Base-by-base conservation (phyloP, 2,797 vertebrate species). In the Urosaurus nigricauda region DNA sequence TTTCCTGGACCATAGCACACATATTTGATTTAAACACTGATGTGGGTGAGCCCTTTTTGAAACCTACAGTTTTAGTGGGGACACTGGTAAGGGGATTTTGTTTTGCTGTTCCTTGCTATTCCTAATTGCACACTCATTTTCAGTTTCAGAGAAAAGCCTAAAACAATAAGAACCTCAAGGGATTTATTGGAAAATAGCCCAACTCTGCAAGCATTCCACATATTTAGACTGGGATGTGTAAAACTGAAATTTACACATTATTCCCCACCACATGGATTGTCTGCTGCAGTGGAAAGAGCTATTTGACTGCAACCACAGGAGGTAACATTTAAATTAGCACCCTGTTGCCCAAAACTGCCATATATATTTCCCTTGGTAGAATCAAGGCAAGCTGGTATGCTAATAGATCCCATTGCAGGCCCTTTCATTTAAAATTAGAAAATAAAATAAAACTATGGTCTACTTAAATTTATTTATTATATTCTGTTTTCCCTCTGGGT, bases 391-490 rank as follows among this genome's bases (percentile, higher is more conserved):
- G 29, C 21, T 74, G 51, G 56, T 87, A n/a, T 47, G 53, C 43
- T 82, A 87, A 87, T 81, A 81, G 71, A 58, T 81, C 79, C 70
- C 40, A 51, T 75, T 83, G 58, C 47, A 83, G 75, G 51, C 40
- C 32, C 32, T 3, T 70, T 32, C 47, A 19, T 63, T 13, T 65
- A 80, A 80, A 12, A 68, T 32, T 32, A 68, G 24, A 47, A 70
- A 32, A 79, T 65, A 68, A 79, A 86, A 79, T 32, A 32, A 68
- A 87, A 51, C 19, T 65, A 56, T 75, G 79, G 29, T 70, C 86
- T 82, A 75, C 37, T 83, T 77, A 88, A 37, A 84, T 84, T 19
- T 70, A 85, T 80, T 89, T 84, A 84, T 84, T 79, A 56, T 80
- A 53, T 51, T 35, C 73, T 60, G 9, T 81, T 89, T 58, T 81